phyloP scores from a whole-genome alignment of 2,113 vertebrate genomes.

The Psittacula cyanocephala region DNA sequence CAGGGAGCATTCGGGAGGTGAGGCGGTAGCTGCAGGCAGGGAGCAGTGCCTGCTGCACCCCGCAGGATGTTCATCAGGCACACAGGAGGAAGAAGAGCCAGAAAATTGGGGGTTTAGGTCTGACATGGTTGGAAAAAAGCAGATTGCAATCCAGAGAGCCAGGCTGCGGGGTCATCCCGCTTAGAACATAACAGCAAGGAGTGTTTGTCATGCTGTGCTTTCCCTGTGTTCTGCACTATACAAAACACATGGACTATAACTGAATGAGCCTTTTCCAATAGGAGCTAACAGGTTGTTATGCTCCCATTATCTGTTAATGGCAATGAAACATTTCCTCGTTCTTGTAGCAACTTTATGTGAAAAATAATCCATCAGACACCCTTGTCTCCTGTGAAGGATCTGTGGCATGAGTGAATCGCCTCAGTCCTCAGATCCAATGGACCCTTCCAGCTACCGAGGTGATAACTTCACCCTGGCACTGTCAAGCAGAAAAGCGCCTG shows the following conservation, averaged over 20 bases:
- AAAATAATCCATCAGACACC: not conserved
- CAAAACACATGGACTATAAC: not conserved
- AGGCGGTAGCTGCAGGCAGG: rapidly evolving
- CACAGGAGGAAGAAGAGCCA: not conserved
- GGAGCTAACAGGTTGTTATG: not conserved
- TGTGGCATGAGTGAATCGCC: not conserved
- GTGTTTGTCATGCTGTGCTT: not conserved
- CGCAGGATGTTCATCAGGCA: not conserved
- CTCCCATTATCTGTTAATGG: not conserved
- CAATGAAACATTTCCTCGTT: not conserved
- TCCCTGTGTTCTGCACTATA: not conserved
- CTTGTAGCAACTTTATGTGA: not conserved
- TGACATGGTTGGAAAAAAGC: not conserved
- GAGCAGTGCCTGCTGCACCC: not conserved
- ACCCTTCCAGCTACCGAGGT: not conserved
- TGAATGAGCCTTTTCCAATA: not conserved
- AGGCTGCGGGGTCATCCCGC: not conserved
- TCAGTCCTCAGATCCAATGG: not conserved
- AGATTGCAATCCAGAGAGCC: not conserved
- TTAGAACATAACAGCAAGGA: not conserved
- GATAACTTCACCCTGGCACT: not conserved
- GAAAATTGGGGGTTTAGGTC: not conserved
- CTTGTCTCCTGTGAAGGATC: not conserved
- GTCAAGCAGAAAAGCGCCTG: not conserved
- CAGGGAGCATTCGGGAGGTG: rapidly evolving